A percentile compares a stretch with the other conserved stretches of the same genome.
These are phyloP conservation scores for Linepithema humile DNA, from an alignment of 1,140 invertebrate genomes.

Conservation along the genomic window DNA sequence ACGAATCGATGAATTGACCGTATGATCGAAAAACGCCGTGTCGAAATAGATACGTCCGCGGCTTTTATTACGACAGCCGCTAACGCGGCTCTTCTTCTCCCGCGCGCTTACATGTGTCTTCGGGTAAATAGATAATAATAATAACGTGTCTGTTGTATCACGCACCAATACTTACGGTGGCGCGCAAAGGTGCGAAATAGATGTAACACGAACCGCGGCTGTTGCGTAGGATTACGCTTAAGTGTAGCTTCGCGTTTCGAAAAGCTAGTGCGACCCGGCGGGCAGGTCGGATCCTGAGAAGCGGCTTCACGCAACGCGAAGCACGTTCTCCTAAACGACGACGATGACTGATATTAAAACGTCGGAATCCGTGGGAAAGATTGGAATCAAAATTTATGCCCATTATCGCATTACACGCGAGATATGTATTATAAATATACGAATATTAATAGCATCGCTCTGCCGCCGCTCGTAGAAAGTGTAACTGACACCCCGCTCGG, in stretches of 20 bases:
- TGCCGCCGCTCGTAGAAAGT: slow-evolving; percentile 18
- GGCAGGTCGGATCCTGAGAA: not conserved
- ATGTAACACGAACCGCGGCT: not conserved
- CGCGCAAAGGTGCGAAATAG: not conserved
- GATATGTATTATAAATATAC: not conserved
- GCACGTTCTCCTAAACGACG: not conserved
- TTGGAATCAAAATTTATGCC: not conserved
- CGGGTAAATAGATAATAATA: not conserved
- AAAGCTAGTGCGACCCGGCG: not conserved
- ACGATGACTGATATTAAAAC: not conserved
- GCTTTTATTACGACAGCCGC: too few species aligned
- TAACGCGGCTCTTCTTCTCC: not conserved
- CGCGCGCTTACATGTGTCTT: not conserved
- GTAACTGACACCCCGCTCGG: not conserved
- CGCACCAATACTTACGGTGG: not conserved
- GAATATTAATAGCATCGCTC: not conserved
- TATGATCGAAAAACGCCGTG: not conserved
- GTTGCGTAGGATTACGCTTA: not conserved
- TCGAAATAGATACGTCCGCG: not conserved
- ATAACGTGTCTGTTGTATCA: too few species aligned
- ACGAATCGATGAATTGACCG: not conserved
- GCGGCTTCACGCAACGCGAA: not conserved
- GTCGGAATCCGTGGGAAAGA: not conserved
- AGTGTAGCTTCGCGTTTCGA: not conserved
- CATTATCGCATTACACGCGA: too few species aligned